phyloP scores from a whole-genome alignment of 2,797 vertebrate species.

The Nannoperca australis region DNA sequence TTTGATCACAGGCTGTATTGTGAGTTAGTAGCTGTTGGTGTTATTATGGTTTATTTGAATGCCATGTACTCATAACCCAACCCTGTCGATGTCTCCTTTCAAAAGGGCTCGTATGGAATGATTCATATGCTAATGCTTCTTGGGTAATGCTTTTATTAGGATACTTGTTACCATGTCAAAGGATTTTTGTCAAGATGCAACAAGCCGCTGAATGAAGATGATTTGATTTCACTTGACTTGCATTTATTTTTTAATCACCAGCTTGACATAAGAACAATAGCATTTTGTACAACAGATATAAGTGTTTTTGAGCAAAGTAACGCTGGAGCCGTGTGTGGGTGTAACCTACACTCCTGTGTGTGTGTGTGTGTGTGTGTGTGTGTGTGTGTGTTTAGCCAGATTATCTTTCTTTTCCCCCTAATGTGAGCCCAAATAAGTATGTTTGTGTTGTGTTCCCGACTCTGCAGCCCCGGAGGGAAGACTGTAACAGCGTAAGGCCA shows the following conservation, averaged over 20 bases:
- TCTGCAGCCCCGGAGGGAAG: conserved; percentile 86
- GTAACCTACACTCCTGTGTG: conserved; percentile 45
- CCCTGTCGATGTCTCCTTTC: conserved; percentile 51
- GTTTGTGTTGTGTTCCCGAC: conserved; percentile 59
- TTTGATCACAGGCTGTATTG: conserved; percentile 40
- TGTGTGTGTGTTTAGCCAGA: neutral
- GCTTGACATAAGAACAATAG: conserved; percentile 71
- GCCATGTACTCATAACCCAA: conserved; percentile 39
- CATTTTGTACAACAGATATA: conserved; percentile 59
- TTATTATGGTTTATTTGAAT: conserved; percentile 68
- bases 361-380: conserved; percentile 33
- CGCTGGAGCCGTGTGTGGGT: conserved; percentile 27
- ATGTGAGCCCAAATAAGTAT: no score
- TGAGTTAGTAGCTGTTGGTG: conserved; percentile 53
- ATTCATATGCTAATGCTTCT: conserved; percentile 79
- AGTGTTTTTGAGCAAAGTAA: conserved; percentile 68
- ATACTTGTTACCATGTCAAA: conserved; percentile 79
- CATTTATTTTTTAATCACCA: conserved; percentile 77
- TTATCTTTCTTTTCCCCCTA: no score
- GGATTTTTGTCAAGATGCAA: conserved; percentile 80
- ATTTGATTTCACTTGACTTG: conserved; percentile 78
- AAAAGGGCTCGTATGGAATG: conserved; percentile 57
- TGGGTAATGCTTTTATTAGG: conserved; percentile 79
- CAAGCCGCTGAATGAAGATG: conserved; percentile 77
- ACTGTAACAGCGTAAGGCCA: conserved; percentile 86